Evolutionary conservation across 2,797 vertebrate species (phyloP).

Genomic region (Emydoidea blandingii): DNA sequence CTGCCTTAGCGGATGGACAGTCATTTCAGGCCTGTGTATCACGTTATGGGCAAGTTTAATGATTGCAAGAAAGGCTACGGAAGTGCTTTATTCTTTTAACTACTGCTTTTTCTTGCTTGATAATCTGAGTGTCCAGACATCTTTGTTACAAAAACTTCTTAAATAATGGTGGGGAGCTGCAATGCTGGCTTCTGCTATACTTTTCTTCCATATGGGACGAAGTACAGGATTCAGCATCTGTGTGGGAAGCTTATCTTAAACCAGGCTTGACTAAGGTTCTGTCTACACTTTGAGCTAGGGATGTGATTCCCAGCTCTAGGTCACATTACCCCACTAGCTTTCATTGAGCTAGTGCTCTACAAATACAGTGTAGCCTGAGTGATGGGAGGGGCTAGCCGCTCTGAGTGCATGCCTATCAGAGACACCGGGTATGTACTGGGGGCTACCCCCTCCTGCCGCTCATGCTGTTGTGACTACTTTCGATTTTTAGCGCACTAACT

Average conservation of each 20-base stretch:
- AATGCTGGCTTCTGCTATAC: neutral
- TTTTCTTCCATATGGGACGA: neutral
- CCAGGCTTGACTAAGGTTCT: neutral
- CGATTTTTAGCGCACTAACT: neutral
- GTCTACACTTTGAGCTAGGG: no score
- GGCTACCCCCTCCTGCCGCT: neutral
- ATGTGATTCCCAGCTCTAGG: no score
- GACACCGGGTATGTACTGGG: neutral
- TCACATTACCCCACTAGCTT: neutral
- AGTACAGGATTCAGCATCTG: neutral
- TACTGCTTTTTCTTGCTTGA: neutral
- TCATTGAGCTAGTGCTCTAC: neutral
- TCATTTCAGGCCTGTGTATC: neutral
- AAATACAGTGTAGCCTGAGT: neutral
- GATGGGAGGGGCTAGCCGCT: neutral
- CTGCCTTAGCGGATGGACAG: neutral
- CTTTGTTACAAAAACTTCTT: neutral
- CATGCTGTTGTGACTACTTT: neutral
- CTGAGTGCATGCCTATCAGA: neutral
- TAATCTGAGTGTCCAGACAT: neutral
- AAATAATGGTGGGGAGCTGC: neutral
- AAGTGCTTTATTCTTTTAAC: neutral
- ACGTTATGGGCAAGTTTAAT: neutral
- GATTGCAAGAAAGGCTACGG: accelerated
- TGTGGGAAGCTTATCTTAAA: neutral